A percentile compares a stretch with the other conserved stretches of the same genome.
These are phyloP conservation scores for Drosophila virilis DNA, from an alignment of 1,140 invertebrate species.

Conservation along the genomic window DNA sequence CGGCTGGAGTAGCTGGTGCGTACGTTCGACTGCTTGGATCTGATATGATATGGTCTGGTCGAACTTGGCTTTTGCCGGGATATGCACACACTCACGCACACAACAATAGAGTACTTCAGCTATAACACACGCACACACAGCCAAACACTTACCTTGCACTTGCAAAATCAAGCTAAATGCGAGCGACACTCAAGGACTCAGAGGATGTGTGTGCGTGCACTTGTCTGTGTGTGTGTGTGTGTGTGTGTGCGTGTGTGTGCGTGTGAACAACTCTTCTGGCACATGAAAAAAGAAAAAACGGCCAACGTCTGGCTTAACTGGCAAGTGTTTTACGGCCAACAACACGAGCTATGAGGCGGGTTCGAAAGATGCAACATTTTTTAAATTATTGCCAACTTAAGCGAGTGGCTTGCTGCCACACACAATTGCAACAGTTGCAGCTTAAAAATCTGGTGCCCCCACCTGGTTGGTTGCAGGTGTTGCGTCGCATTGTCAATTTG, in stretches of 20 bases:
- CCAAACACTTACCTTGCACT: constrained; percentile 54
- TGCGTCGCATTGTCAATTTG: constrained; percentile 62
- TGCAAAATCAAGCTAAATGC: constrained; percentile 56
- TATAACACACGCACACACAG: constrained; percentile 16
- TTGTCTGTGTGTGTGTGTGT: constrained; percentile 2
- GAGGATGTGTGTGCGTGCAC: constrained; percentile 13
- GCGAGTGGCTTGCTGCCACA: background rate
- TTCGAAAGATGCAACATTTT: constrained; percentile 15
- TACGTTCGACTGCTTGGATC: too few species aligned
- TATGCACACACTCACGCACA: constrained; percentile 27
- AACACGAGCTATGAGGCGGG: too few species aligned
- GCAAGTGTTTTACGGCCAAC: constrained; percentile 13
- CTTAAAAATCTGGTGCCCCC: constrained; percentile 1
- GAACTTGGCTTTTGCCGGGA: background rate
- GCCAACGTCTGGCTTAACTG: constrained; percentile 3
- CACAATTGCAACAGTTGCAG: constrained; percentile 10
- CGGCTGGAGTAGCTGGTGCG: too few species aligned
- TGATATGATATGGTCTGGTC: background rate
- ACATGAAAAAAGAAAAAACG: background rate
- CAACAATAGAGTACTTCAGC: constrained; percentile 29
- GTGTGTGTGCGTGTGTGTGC: constrained; percentile 12
- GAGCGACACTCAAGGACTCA: constrained; percentile 32
- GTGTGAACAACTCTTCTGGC: background rate
- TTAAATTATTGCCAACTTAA: constrained; percentile 31
- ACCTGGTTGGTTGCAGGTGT: background rate